Conservation (phyloP, 2,797 vertebrate genomes). For the Lagorchestes hirsutus region DNA sequence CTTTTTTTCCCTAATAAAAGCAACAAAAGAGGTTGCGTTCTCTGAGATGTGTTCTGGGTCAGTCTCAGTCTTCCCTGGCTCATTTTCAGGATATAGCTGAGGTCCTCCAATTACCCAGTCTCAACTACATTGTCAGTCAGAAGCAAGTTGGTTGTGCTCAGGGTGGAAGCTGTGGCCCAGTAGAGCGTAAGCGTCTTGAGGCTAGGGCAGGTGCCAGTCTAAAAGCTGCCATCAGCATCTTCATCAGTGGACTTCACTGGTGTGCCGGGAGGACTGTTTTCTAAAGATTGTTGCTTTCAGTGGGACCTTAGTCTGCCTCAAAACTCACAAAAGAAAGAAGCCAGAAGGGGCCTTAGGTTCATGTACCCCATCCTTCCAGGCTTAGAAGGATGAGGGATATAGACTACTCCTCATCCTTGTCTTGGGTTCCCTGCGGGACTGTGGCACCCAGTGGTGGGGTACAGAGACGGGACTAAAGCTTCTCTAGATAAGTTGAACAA, state of each 20-base stretch:
- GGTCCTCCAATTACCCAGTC: not conserved
- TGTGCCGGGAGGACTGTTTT: not conserved
- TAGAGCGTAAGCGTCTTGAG: not conserved
- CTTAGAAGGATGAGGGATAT: rapidly evolving
- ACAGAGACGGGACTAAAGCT: not conserved
- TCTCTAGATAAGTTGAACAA: conserved; percentile 49
- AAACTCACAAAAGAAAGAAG: not conserved
- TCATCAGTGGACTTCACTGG: not conserved
- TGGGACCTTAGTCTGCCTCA: not conserved
- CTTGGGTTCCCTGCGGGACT: not conserved
- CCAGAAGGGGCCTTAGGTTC: too few relatives aligned
- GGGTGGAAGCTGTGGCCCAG: not conserved
- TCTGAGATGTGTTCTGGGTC: conserved; percentile 36
- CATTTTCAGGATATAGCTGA: not conserved
- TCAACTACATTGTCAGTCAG: not conserved
- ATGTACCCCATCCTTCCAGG: not conserved
- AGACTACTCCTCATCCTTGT: not conserved
- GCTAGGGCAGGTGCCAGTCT: not conserved
- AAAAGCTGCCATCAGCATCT: not conserved
- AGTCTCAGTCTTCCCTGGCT: not conserved
- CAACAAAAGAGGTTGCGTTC: conserved; percentile 52
- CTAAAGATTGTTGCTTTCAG: not conserved
- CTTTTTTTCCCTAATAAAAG: conserved; percentile 31
- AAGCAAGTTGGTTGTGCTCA: not conserved
- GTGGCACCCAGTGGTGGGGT: not conserved